These are phyloP conservation scores for Psittacus erithacus DNA, from an alignment of 2,113 vertebrate species.

Conservation along the genomic window DNA sequence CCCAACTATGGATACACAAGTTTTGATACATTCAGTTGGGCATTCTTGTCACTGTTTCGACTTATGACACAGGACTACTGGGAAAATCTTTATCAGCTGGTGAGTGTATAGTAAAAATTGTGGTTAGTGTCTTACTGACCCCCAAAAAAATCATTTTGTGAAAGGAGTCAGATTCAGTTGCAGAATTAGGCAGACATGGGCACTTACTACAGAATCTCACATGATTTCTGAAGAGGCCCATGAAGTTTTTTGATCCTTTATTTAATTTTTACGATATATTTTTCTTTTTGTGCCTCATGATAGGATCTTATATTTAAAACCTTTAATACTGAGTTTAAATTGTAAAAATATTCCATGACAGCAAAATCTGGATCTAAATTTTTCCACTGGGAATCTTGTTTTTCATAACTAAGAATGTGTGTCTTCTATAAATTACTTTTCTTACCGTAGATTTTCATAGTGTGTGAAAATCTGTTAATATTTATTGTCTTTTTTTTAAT, in stretches of 20 bases:
- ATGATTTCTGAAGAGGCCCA: not conserved
- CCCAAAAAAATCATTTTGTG: not conserved
- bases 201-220: not conserved
- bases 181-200: not conserved
- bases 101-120: constrained; percentile 52
- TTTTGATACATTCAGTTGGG: constrained; percentile 95
- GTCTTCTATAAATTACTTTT: not conserved
- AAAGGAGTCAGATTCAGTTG: not conserved
- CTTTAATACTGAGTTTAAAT: not conserved
- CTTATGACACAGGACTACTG: constrained; percentile 97
- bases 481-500: not conserved
- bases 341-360: not conserved
- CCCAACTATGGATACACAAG: constrained; percentile 94
- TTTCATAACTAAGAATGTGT: not conserved
- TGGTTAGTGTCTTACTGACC: not conserved
- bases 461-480: not conserved
- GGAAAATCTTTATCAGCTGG: constrained; percentile 96
- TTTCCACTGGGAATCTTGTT: not conserved
- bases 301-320: not conserved
- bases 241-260: not conserved
- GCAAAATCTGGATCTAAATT: not conserved
- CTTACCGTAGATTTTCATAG: not conserved
- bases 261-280: not conserved
- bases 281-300: not conserved
- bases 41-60: constrained; percentile 93